Conservation (phyloP, 2,113 vertebrate species). For the Nestor notabilis region DNA sequence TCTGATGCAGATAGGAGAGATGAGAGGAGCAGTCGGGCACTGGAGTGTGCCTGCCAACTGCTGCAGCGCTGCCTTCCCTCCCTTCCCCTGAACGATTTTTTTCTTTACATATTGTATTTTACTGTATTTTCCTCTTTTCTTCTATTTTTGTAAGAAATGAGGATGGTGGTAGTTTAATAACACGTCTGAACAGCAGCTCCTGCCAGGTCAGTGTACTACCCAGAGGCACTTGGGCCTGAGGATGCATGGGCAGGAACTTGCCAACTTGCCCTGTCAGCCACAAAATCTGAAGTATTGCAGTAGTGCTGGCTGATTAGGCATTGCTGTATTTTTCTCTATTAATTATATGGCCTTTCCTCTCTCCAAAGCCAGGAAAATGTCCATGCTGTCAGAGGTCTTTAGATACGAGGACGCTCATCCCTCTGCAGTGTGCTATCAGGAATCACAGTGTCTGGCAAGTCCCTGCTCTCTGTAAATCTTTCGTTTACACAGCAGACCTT, state of each 20-base stretch:
- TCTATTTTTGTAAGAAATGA: not conserved
- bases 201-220: not conserved
- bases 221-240: not conserved
- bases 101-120: not conserved
- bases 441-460: not conserved
- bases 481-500: not conserved
- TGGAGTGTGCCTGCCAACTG: not conserved
- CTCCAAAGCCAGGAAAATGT: constrained; percentile 8
- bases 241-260: not conserved
- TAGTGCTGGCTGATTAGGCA: not conserved
- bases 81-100: not conserved
- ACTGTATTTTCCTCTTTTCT: not conserved
- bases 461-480: not conserved
- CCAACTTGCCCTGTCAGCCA: not conserved
- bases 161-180: not conserved
- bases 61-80: not conserved
- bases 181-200: not conserved
- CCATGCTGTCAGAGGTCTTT: not conserved
- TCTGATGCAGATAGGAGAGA: not conserved
- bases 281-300: not conserved
- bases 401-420: not conserved
- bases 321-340: not conserved
- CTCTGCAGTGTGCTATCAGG: not conserved
- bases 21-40: not conserved
- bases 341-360: not conserved